These are phyloP conservation scores for Hirundo rustica DNA, from an alignment of 2,797 vertebrate genomes.

Conservation along the genomic window DNA sequence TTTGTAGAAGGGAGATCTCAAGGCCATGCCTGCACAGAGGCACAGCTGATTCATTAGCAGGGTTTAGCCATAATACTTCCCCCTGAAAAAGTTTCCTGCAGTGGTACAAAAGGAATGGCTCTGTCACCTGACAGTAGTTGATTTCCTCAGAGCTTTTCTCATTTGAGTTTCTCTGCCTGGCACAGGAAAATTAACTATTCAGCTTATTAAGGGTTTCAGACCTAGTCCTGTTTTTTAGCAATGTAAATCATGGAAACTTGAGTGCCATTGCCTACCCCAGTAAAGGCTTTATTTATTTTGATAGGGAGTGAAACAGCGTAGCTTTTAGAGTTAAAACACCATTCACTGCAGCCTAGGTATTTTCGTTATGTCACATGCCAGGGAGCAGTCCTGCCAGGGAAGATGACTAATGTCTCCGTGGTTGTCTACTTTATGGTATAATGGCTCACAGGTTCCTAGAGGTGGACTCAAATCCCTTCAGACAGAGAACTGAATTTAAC, in stretches of 20 bases:
- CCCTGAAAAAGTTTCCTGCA: background rate
- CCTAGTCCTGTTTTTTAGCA: background rate
- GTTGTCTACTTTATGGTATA: background rate
- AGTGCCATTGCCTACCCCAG: background rate
- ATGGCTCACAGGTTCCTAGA: background rate
- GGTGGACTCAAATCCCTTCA: background rate
- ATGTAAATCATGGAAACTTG: background rate
- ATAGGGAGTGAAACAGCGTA: background rate
- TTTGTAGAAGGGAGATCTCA: background rate
- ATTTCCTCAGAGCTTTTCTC: background rate
- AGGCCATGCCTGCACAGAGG: background rate
- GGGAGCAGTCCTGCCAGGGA: background rate
- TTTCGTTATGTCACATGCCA: background rate
- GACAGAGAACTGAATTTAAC: background rate
- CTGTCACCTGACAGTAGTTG: background rate
- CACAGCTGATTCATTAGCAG: background rate
- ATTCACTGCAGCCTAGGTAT: background rate
- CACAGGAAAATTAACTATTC: background rate
- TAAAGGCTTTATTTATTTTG: background rate
- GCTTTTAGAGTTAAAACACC: background rate
- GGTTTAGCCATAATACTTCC: background rate
- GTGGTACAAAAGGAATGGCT: background rate
- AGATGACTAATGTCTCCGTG: accelerated
- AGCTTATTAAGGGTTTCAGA: background rate
- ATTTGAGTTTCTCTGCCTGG: background rate